A percentile compares a stretch with the other conserved stretches of the same genome.
phyloP scores from a whole-genome alignment of 2,888 invertebrate genomes.

The Glyphotaelius pellucidus region DNA sequence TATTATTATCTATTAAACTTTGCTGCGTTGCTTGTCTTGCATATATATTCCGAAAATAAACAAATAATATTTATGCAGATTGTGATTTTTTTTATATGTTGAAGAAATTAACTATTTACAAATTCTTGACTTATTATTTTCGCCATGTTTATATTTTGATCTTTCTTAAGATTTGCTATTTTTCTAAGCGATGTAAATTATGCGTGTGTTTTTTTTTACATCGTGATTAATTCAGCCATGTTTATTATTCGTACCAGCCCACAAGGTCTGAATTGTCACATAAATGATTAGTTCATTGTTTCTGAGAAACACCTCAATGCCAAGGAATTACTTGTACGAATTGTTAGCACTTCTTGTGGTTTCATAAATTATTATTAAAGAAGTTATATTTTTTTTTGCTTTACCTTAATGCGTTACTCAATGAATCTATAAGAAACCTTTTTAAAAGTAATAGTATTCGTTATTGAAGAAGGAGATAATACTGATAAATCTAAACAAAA shows the following conservation, averaged over 20 bases:
- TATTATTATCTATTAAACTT: not conserved
- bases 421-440: not conserved
- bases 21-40: not conserved
- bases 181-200: not conserved
- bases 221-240: not conserved
- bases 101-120: no score
- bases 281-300: constrained; percentile 12
- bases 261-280: constrained; percentile 52
- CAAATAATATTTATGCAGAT: not conserved
- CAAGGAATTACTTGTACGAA: not conserved
- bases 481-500: no score
- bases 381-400: not conserved
- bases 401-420: no score
- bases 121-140: not conserved
- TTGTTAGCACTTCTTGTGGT: not conserved
- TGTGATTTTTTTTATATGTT: no score
- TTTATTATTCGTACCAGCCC: constrained; percentile 42
- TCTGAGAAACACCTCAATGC: constrained; percentile 45
- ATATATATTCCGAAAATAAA: not conserved
- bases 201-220: not conserved
- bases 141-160: not conserved
- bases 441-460: not conserved
- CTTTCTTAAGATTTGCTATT: not conserved
- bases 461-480: not conserved
- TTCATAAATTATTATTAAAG: not conserved